These are phyloP conservation scores for Toxotes jaculatrix DNA, from an alignment of 2,113 vertebrate species.

Conservation along the genomic window DNA sequence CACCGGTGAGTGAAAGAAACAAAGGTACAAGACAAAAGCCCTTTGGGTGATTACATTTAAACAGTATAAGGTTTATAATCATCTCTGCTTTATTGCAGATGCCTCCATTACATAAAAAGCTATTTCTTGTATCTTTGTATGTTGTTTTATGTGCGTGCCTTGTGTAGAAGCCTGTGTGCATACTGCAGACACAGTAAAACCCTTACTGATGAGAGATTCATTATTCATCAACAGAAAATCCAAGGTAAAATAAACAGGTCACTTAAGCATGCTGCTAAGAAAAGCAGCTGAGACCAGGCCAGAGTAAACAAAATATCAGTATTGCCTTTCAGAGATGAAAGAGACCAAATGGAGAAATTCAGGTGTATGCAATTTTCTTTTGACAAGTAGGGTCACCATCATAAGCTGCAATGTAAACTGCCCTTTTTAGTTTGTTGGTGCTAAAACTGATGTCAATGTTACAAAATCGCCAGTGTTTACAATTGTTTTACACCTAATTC, in stretches of 20 bases:
- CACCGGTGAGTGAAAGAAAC: neutral
- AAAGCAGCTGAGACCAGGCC: neutral
- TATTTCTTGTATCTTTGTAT: neutral
- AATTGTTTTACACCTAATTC: neutral
- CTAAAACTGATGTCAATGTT: neutral
- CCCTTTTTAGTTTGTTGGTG: neutral
- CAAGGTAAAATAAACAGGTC: neutral
- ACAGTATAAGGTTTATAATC: neutral
- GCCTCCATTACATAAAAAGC: neutral
- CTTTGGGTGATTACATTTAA: neutral
- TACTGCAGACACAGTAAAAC: neutral
- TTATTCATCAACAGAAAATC: neutral
- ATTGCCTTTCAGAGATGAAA: constrained; percentile 25
- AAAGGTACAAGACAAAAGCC: neutral
- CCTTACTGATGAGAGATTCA: neutral
- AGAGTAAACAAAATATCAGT: neutral
- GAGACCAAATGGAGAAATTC: neutral
- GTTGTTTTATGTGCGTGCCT: neutral
- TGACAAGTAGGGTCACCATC: neutral
- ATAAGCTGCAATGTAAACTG: neutral
- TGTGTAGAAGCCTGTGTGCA: neutral
- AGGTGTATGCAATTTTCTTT: neutral
- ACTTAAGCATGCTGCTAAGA: neutral
- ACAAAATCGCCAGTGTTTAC: neutral
- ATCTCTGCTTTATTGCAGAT: neutral